These are phyloP conservation scores for Papilio polyxenes DNA, from an alignment of 1,140 invertebrate genomes.

Conservation along the genomic window DNA sequence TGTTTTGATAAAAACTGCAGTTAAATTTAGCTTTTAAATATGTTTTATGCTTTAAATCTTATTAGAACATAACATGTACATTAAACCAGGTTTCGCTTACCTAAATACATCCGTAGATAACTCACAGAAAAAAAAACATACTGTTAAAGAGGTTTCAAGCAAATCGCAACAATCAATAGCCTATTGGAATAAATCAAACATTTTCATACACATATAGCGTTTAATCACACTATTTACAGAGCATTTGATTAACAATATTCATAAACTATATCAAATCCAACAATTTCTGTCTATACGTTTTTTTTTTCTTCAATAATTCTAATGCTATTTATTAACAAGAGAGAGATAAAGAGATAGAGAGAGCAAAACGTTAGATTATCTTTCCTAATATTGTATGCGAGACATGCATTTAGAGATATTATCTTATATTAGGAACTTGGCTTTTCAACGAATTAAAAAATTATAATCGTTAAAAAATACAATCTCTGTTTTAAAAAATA, in stretches of 20 bases:
- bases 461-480: slow-evolving; percentile 34
- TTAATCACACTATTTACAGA: slow-evolving; percentile 81
- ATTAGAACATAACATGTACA: slow-evolving; percentile 61
- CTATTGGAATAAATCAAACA: slow-evolving; percentile 74
- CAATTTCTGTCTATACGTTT: slow-evolving; percentile 77
- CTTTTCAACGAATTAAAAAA: slow-evolving; percentile 35
- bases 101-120: slow-evolving; percentile 62
- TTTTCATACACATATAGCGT: slow-evolving; percentile 77
- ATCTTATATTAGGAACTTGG: slow-evolving; percentile 71
- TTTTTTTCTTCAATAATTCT: slow-evolving; percentile 74
- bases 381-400: slow-evolving; percentile 52
- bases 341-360: slow-evolving; percentile 44
- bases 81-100: slow-evolving; percentile 67
- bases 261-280: slow-evolving; percentile 81
- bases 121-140: slow-evolving; percentile 50
- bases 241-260: slow-evolving; percentile 80
- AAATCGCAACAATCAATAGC: slow-evolving; percentile 47
- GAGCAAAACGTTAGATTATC: slow-evolving; percentile 71
- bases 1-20: too few species aligned
- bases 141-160: slow-evolving; percentile 52
- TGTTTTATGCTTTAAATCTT: slow-evolving; percentile 47
- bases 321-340: slow-evolving; percentile 78
- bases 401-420: slow-evolving; percentile 58
- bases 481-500: slow-evolving; percentile 25
- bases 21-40: neutral